phyloP scores from a whole-genome alignment of 64 coral and sea anemone genomes.

The Montipora cactus region DNA sequence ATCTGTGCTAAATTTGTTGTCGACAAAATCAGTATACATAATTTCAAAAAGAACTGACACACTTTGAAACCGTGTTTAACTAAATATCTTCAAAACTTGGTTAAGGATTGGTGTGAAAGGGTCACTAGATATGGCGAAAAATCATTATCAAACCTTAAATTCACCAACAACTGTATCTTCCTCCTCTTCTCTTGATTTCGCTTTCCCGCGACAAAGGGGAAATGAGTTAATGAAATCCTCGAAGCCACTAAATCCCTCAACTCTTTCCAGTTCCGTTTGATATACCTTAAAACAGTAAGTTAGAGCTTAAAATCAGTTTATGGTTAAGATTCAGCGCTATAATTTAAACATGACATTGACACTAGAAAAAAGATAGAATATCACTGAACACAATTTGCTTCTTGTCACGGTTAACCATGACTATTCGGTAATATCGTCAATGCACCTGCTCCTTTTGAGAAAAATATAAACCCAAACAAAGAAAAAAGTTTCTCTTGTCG shows the following conservation, averaged over 20 bases:
- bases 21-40: no score
- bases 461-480: neutral
- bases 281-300: slow-evolving; percentile 71
- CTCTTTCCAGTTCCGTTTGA: slow-evolving; percentile 88
- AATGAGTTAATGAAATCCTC: slow-evolving; percentile 90
- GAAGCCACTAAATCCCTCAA: slow-evolving; percentile 79
- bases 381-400: no score
- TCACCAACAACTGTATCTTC: slow-evolving; percentile 76
- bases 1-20: no score
- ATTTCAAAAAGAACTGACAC: no score
- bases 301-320: neutral
- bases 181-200: slow-evolving; percentile 77
- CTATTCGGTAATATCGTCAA: no score
- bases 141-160: slow-evolving; percentile 74
- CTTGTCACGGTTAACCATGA: no score
- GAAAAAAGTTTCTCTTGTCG: no score
- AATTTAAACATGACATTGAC: neutral
- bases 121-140: neutral
- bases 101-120: neutral
- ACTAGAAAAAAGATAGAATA: no score
- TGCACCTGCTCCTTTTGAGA: neutral
- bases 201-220: slow-evolving; percentile 82
- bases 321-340: neutral
- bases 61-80: no score
- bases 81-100: no score